Conservation (phyloP, 2,797 vertebrate species). For the Myotis daubentonii region DNA sequence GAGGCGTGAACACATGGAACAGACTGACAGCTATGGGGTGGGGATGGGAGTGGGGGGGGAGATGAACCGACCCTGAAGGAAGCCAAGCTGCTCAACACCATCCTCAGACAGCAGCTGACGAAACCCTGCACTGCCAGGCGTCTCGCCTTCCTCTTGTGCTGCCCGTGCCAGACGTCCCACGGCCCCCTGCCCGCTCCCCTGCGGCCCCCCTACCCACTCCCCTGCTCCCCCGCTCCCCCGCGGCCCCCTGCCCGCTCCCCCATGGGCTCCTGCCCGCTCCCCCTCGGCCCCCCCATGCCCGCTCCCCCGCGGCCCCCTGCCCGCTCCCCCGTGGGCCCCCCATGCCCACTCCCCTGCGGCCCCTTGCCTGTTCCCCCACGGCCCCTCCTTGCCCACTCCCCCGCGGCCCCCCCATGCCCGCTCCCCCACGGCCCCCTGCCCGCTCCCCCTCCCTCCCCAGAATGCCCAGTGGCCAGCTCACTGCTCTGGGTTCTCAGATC, state of each 20-base stretch:
- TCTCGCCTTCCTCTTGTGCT: constrained; percentile 71
- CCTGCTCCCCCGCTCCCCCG: too few relatives aligned
- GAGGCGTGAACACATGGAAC: neutral
- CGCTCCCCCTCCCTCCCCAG: neutral
- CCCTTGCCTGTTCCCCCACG: too few relatives aligned
- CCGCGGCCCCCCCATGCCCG: too few relatives aligned
- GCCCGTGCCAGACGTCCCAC: neutral
- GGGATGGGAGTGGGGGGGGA: too few relatives aligned
- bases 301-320: too few relatives aligned
- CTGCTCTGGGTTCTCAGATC: constrained; percentile 84
- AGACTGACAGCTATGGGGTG: neutral
- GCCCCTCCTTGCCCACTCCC: too few relatives aligned
- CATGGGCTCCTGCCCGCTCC: too few relatives aligned
- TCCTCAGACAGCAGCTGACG: constrained; percentile 96
- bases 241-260: neutral
- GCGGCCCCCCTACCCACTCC: neutral
- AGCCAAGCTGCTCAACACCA: constrained; percentile 97
- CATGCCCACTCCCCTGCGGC: too few relatives aligned
- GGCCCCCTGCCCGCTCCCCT: too few relatives aligned
- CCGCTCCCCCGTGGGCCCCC: too few relatives aligned
- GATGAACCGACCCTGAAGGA: constrained; percentile 92
- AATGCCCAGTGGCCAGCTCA: constrained; percentile 58
- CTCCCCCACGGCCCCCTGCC: too few relatives aligned
- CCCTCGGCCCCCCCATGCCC: too few relatives aligned
- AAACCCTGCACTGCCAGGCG: constrained; percentile 77